Conservation (phyloP, 1,140 invertebrate species). For the Pseudobourletiella spinata region DNA sequence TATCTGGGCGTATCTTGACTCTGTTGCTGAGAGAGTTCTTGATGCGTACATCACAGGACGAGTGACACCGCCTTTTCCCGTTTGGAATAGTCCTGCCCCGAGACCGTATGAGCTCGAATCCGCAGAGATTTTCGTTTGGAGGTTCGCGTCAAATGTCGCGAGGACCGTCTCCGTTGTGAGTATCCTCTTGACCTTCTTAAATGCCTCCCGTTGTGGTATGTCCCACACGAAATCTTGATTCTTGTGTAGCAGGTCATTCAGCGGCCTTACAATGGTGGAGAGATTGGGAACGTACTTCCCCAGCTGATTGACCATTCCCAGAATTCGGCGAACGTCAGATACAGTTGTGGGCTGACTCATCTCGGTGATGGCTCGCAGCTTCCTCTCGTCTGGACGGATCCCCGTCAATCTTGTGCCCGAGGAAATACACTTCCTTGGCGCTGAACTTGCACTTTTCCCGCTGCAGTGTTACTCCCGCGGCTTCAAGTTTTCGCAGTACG, state of each 20-base stretch:
- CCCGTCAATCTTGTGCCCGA: too few species aligned
- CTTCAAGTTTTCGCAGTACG: too few species aligned
- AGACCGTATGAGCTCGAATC: constrained; percentile 39
- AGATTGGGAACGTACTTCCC: constrained; percentile 38
- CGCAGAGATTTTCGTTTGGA: constrained; percentile 35
- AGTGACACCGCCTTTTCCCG: constrained; percentile 17
- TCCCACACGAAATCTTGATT: constrained; percentile 37
- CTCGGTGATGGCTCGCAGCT: too few species aligned
- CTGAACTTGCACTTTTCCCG: too few species aligned
- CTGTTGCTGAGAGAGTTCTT: constrained; percentile 41
- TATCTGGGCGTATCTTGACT: constrained; percentile 42
- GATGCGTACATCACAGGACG: constrained; percentile 41
- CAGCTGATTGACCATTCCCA: constrained; percentile 43
- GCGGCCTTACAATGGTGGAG: constrained; percentile 29
- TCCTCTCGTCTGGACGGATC: too few species aligned
- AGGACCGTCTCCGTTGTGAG: constrained; percentile 36
- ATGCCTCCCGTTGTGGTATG: constrained; percentile 34
- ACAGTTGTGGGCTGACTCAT: constrained; percentile 36
- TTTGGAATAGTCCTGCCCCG: constrained; percentile 19
- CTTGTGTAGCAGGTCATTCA: constrained; percentile 37
- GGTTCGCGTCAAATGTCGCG: constrained; percentile 35
- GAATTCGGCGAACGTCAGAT: constrained; percentile 39
- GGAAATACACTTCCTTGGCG: too few species aligned
- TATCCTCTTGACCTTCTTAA: constrained; percentile 36
- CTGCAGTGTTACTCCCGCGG: too few species aligned